Percentiles rank a stretch among this genome's conserved stretches.
phyloP scores from a whole-genome alignment of 1,140 invertebrate species.

The Drosophila arizonae region DNA sequence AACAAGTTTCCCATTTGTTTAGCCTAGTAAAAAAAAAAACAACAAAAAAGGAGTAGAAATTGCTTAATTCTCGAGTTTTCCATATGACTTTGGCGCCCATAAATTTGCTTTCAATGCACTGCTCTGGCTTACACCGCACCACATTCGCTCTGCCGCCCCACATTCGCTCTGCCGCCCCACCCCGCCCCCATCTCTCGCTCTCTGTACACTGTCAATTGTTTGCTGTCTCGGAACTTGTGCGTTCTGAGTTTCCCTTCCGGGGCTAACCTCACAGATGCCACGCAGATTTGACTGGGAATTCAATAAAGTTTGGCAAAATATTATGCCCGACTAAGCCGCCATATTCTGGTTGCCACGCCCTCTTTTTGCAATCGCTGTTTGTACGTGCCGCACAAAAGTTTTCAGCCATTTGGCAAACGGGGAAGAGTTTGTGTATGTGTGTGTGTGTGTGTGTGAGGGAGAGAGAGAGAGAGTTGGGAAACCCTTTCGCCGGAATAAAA shows the following conservation, averaged over 20 bases:
- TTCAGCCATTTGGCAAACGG: slow-evolving; percentile 32
- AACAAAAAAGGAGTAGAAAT: slow-evolving; percentile 40
- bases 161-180: background rate
- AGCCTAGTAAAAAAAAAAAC: slow-evolving; percentile 4
- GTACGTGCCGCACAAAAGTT: slow-evolving; percentile 70
- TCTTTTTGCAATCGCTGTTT: slow-evolving; percentile 30
- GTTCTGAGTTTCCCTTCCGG: slow-evolving; percentile 14
- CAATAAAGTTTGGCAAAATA: slow-evolving; percentile 80
- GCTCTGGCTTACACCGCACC: slow-evolving; percentile 3
- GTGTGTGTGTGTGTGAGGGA: slow-evolving; percentile 1
- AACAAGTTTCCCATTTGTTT: slow-evolving; percentile 34
- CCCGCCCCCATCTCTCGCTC: background rate
- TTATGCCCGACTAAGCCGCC: slow-evolving; percentile 64
- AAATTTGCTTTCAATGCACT: slow-evolving; percentile 75
- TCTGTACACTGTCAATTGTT: slow-evolving; percentile 34
- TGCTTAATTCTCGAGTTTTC: slow-evolving; percentile 71
- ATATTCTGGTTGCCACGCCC: slow-evolving; percentile 52
- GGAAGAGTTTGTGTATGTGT: background rate
- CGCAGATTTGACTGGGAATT: slow-evolving; percentile 73
- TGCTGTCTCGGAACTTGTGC: slow-evolving; percentile 39
- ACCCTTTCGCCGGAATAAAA: slow-evolving; percentile 41
- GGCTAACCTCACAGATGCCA: slow-evolving; percentile 43
- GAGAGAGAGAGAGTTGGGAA: slow-evolving; percentile 5
- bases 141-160: background rate
- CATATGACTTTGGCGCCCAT: slow-evolving; percentile 70